These are phyloP conservation scores for Chouioia cunea DNA, from an alignment of 2,888 invertebrate genomes.

Conservation along the genomic window DNA sequence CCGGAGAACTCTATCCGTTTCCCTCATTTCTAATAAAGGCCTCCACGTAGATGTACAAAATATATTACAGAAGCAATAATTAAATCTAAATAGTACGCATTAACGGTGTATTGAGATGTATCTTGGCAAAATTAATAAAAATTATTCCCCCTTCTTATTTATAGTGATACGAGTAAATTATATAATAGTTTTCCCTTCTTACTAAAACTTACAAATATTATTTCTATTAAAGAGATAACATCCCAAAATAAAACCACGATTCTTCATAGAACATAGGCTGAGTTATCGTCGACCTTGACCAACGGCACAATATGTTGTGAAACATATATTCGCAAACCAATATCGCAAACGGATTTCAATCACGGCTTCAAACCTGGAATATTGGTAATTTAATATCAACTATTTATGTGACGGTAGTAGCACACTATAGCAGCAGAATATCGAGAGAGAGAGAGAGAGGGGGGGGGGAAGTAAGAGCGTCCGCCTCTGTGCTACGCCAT, in stretches of 20 bases:
- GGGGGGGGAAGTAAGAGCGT: background rate
- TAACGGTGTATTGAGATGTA: background rate
- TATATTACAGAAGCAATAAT: slow-evolving; percentile 35
- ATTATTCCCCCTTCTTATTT: no score
- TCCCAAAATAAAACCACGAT: no score
- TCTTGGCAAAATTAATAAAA: no score
- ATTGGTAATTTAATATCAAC: slow-evolving; percentile 44
- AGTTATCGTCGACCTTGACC: no score
- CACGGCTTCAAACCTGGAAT: slow-evolving; percentile 1
- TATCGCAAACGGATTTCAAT: no score
- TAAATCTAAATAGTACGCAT: slow-evolving; percentile 16
- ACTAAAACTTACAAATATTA: no score
- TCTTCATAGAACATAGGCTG: no score
- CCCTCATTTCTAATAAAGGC: slow-evolving; percentile 44
- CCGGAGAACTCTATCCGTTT: slow-evolving; percentile 37
- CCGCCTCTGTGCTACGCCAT: slow-evolving; percentile 13
- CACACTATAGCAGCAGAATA: slow-evolving; percentile 26
- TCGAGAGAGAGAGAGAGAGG: slow-evolving; percentile 32
- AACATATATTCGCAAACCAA: no score
- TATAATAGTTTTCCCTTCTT: background rate
- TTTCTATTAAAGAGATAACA: no score
- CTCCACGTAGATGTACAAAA: slow-evolving; percentile 12
- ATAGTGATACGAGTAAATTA: no score
- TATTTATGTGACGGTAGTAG: slow-evolving; percentile 39
- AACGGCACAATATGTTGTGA: no score